These are phyloP conservation scores for Drosophila buzzatii DNA, from an alignment of 2,888 invertebrate species.

Conservation along the genomic window DNA sequence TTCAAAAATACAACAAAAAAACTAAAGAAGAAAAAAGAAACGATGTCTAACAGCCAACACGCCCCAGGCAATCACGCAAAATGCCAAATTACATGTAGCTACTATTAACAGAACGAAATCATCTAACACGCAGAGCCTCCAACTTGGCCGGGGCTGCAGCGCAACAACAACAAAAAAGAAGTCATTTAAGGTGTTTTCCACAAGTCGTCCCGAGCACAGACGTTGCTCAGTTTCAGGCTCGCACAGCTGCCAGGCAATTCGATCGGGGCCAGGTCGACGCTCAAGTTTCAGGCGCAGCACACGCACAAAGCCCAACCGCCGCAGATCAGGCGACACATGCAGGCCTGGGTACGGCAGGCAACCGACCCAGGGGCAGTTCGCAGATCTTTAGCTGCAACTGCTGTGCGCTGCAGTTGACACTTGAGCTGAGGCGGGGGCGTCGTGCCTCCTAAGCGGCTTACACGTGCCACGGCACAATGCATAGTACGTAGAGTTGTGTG, in stretches of 20 bases:
- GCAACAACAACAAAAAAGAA: slow-evolving; percentile 61
- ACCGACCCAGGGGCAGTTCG: slow-evolving; percentile 6
- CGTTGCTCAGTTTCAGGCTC: slow-evolving; percentile 4
- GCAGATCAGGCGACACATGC: slow-evolving; percentile 40
- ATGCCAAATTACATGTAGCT: slow-evolving; percentile 73
- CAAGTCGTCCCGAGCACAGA: slow-evolving; percentile 48
- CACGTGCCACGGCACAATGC: slow-evolving; percentile 57
- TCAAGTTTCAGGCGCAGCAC: slow-evolving; percentile 61
- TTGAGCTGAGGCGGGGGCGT: slow-evolving; percentile 54
- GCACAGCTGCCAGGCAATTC: slow-evolving; percentile 49
- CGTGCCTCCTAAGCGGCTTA: slow-evolving; percentile 58
- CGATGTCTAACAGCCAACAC: slow-evolving; percentile 68
- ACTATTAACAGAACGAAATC: slow-evolving; percentile 74
- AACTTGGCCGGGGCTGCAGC: slow-evolving; percentile 25
- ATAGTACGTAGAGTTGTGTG: too few species aligned
- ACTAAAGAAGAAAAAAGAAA: slow-evolving; percentile 26
- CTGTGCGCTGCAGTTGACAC: slow-evolving; percentile 52
- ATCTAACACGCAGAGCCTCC: slow-evolving; percentile 72
- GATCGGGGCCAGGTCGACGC: slow-evolving; percentile 51
- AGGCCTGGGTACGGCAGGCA: slow-evolving; percentile 7
- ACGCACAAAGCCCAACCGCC: slow-evolving; percentile 32
- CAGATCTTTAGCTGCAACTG: slow-evolving; percentile 47
- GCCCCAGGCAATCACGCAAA: slow-evolving; percentile 83
- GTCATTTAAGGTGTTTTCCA: slow-evolving; percentile 79
- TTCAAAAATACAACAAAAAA: slow-evolving; percentile 7